Evolutionary conservation across 2,797 vertebrate species (phyloP), one percentile per base, ranked within the genome.

Genomic region (Scyliorhinus canicula): DNA sequence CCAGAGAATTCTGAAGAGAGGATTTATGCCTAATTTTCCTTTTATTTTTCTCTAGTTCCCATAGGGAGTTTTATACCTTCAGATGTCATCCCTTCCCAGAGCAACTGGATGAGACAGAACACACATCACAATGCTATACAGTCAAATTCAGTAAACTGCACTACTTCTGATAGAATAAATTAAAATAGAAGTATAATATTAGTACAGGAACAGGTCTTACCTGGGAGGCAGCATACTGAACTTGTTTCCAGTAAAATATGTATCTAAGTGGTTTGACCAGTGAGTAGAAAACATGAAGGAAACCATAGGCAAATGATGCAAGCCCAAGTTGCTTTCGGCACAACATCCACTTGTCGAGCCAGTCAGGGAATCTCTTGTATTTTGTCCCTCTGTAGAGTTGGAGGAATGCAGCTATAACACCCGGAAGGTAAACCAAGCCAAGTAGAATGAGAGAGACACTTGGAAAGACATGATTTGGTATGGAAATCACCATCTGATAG

Each of bases 301-400:
- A 98, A 95, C 98, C 99, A 77, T 98, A 98, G 35, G 97, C 98
- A 95, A 99, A 97, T 0, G 99, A 98, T 52, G 98, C 28, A 95
- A 99, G 97, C 69, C 99, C 99, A 69, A 99, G 97, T 93, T 99
- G 99, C 96, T 99, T 99, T 96, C 99, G 98, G 95, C 98, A 99
- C 67, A 99, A 97, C 99, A 99, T 99, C 99, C 99, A 99, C 50
- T 96, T 98, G 96, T 99, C 98, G 95, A 99, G 96, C 99, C 99
- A 99, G 95, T 97, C 95, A 63, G 99, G 98, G 95, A 99, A 99
- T 95, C 98, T 98, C 2, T 96, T 97, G 96, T 99, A 99, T 96
- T 99, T 99, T 47, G 99, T 99, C 14, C 99, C 98, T 96, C 98
- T 98, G 96, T 98, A 98, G 88, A 99, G 97, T 96, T 99, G 99